Base-by-base conservation (phyloP, 2,888 invertebrate species). In the Hedya salicella region DNA sequence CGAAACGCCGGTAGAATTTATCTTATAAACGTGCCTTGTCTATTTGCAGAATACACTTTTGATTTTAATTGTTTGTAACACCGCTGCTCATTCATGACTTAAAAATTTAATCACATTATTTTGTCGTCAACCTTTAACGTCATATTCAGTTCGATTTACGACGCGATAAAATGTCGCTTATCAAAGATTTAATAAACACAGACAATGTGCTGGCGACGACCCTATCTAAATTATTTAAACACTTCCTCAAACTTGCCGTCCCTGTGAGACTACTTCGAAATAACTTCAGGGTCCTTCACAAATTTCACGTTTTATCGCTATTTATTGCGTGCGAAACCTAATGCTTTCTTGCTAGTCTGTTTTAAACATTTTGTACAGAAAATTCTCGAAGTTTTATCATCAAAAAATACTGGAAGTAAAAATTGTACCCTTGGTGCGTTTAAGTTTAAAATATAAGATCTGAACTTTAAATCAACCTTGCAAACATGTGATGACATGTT, bases 201-300 rank as follows among this genome's bases (percentile, higher is more conserved):
- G 25, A 65, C 59, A 65, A 65, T 65, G 57, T 48, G 9, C 59
- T 36, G 53, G 25, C 52, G 59, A 19, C 50, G 19, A 39, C 19
- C 14, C 53, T 65, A 40, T 65, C 52, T 39, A 50, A 40, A 59
- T 59, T 52, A 65, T 65, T 65, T 59, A 52, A 60, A 36, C 36
- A 14, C 16, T 60, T 40, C 52, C 57, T 36, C 63, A 44, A 64
- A 32, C 36, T 50, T 21, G 48, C 25, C 17, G 32, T 14, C 36
- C 42, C 44, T 25, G n/a, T 21, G 52, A 46, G 59, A n/a, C 21
- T 17, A 60, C 39, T 65, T 65, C 6, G 16, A 53, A 65, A 65
- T 30, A 46, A 30, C 59, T 65, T 46, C 19, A 32, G 32, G 11
- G 14, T 17, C 9, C 25, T 56, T 52, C 13, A 13, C 32, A 56